Evolutionary conservation across 2,888 invertebrate species (phyloP).

Genomic region (Agrotis ipsilon): DNA sequence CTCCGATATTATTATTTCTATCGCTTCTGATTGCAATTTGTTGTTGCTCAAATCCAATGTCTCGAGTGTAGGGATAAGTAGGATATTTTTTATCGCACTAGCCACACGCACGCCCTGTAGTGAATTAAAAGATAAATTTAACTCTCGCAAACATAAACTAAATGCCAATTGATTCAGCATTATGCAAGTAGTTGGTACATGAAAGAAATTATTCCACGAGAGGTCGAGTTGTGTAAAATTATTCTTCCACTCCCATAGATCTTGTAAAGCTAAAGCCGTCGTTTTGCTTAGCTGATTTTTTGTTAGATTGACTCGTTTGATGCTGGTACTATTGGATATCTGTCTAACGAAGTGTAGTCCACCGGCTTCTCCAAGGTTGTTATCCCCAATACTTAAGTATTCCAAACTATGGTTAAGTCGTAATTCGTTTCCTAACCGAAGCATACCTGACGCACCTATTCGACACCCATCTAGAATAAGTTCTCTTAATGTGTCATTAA

Average conservation of each 20-base stretch:
- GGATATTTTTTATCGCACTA: conserved; percentile 61
- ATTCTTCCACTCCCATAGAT: conserved; percentile 67
- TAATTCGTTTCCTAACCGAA: conserved; percentile 64
- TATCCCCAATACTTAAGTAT: conserved; percentile 68
- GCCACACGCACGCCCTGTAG: conserved; percentile 69
- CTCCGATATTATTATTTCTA: conserved; percentile 59
- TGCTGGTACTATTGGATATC: conserved; percentile 57
- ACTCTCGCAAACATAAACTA: conserved; percentile 65
- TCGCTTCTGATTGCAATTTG: conserved; percentile 66
- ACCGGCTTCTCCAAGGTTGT: conserved; percentile 72
- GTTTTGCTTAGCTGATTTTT: conserved; percentile 68
- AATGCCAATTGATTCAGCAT: conserved; percentile 66
- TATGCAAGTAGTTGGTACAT: conserved; percentile 61
- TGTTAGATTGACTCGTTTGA: conserved; percentile 68
- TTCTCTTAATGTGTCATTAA: conserved; percentile 70
- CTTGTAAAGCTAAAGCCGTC: conserved; percentile 66
- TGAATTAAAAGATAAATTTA: conserved; percentile 73
- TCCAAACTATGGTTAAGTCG: conserved; percentile 64
- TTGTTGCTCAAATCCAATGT: conserved; percentile 72
- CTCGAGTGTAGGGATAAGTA: conserved; percentile 65
- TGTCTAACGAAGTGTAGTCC: conserved; percentile 66
- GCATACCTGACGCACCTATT: conserved; percentile 71
- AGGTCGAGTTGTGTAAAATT: conserved; percentile 71
- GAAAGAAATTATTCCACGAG: conserved; percentile 72
- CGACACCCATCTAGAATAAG: conserved; percentile 73